Percentiles rank a stretch among this genome's conserved stretches.
These are phyloP conservation scores for Chrysemys picta DNA, from an alignment of 2,113 vertebrate genomes.

Conservation along the genomic window DNA sequence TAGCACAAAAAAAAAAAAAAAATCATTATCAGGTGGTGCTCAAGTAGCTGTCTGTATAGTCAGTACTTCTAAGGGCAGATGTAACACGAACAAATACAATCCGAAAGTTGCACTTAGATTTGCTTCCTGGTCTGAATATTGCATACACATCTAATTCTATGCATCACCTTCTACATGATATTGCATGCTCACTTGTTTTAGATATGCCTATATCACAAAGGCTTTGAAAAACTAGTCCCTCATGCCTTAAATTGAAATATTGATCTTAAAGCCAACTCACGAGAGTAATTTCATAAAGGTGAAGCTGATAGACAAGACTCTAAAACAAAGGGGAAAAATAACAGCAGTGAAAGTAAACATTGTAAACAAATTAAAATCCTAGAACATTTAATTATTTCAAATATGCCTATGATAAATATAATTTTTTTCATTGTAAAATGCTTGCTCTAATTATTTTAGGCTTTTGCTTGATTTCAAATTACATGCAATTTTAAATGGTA, in stretches of 20 bases:
- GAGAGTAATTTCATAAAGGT: neutral
- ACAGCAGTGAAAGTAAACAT: neutral
- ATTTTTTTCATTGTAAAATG: neutral
- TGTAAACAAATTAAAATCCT: neutral
- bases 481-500: neutral
- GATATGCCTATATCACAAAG: neutral
- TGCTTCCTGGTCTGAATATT: neutral
- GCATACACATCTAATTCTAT: neutral
- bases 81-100: neutral
- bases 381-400: neutral
- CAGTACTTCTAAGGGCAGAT: neutral
- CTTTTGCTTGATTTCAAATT: conserved; percentile 14
- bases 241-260: neutral
- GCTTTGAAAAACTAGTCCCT: neutral
- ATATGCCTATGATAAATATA: neutral
- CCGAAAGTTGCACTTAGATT: neutral
- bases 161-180: neutral
- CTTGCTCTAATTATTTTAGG: neutral
- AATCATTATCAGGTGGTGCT: neutral
- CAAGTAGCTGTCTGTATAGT: conserved; percentile 22
- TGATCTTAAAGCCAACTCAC: neutral
- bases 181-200: neutral
- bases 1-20: neutral
- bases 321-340: neutral
- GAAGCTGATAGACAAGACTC: neutral